Evolutionary conservation across 2,888 invertebrate species (phyloP).

Genomic region (Patella ulyssiponensis): DNA sequence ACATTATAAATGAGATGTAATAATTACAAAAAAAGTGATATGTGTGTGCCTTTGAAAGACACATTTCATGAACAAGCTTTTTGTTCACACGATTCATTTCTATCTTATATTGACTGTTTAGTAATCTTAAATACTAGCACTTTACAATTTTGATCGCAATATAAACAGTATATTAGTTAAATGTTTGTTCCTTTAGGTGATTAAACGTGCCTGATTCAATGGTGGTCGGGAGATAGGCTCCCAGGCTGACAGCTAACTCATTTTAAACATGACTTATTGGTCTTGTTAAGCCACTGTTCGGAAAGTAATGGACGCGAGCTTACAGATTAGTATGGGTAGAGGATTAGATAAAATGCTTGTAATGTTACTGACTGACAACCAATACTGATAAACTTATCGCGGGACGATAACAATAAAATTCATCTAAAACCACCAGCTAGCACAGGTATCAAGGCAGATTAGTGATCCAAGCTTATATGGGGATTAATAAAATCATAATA

Average conservation of each 20-base stretch:
- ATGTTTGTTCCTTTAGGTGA: conserved; percentile 19
- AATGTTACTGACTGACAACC: too few species aligned
- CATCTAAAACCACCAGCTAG: too few species aligned
- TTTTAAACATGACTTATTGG: conserved; percentile 9
- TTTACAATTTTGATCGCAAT: conserved; percentile 24
- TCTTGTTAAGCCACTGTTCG: conserved; percentile 5
- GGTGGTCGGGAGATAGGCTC: not conserved
- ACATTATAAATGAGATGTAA: too few species aligned
- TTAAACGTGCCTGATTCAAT: conserved; percentile 12
- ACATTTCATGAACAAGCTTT: too few species aligned
- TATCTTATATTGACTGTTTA: conserved; percentile 9
- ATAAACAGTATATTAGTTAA: conserved; percentile 23
- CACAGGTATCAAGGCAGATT: too few species aligned
- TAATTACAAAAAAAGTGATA: too few species aligned
- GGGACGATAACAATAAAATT: too few species aligned
- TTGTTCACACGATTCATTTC: not conserved
- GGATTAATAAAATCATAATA: too few species aligned
- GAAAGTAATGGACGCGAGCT: not conserved
- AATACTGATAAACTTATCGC: too few species aligned
- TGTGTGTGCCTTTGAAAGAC: too few species aligned
- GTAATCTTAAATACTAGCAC: conserved; percentile 4
- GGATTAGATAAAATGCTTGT: not conserved
- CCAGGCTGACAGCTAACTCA: not conserved
- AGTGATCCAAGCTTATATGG: too few species aligned
- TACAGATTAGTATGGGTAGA: not conserved